Evolutionary conservation across 2,113 vertebrate genomes (phyloP).

Genomic region (Emydocephalus ijimae): DNA sequence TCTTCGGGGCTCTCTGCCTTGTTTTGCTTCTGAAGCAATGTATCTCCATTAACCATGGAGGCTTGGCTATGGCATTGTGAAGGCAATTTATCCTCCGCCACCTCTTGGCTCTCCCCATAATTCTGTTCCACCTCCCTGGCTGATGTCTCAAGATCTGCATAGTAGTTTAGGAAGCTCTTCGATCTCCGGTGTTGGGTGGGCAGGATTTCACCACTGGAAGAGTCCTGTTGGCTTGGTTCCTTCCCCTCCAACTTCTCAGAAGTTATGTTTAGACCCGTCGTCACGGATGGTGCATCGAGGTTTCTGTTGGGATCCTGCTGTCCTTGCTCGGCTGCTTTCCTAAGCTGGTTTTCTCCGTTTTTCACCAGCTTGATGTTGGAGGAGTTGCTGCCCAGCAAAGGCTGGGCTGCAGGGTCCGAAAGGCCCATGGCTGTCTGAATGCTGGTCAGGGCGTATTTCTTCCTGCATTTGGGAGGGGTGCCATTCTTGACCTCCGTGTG

Average conservation of each 20-base stretch:
- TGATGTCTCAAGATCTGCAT: conserved; percentile 80
- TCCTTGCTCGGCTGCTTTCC: conserved; percentile 85
- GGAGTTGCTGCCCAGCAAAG: conserved; percentile 76
- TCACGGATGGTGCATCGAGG: conserved; percentile 63
- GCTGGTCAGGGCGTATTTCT: conserved; percentile 86
- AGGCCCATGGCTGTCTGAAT: conserved; percentile 90
- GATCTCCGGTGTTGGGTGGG: conserved; percentile 78
- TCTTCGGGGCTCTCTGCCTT: conserved; percentile 73
- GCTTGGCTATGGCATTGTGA: conserved; percentile 62
- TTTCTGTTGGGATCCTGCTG: conserved; percentile 86
- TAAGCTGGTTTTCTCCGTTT: conserved; percentile 96
- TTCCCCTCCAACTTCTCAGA: conserved; percentile 86
- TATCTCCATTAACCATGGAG: conserved; percentile 63
- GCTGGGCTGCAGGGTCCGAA: conserved; percentile 76
- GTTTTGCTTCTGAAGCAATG: conserved; percentile 67
- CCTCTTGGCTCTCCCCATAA: conserved; percentile 53
- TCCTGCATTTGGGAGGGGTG: conserved; percentile 88
- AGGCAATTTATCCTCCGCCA: conserved; percentile 63
- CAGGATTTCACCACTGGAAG: conserved; percentile 67
- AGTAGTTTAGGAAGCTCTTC: conserved; percentile 94
- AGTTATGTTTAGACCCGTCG: conserved; percentile 66
- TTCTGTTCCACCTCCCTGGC: conserved; percentile 66
- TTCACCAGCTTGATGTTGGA: conserved; percentile 94
- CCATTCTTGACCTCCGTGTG: conserved; percentile 80
- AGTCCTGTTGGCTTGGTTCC: conserved; percentile 70